These are phyloP conservation scores for Grammomys dolichurus DNA, from an alignment of 2,113 vertebrate species.

Conservation along the genomic window DNA sequence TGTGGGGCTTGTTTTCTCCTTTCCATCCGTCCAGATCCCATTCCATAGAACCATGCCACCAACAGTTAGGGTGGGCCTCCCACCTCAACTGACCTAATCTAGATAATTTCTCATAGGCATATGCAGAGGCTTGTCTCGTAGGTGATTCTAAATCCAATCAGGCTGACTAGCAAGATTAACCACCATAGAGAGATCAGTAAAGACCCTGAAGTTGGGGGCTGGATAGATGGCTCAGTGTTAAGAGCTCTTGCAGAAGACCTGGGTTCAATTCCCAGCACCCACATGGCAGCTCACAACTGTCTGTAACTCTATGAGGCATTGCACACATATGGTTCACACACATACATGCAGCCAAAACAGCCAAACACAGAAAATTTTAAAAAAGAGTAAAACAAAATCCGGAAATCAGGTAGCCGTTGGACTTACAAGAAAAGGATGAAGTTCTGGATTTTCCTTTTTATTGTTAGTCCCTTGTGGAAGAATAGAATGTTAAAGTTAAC, in stretches of 20 bases:
- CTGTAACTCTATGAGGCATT: not conserved
- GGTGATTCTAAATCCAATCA: too few relatives aligned
- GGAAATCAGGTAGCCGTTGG: slow-evolving; percentile 2
- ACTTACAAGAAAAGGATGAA: slow-evolving; percentile 45
- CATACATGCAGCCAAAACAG: not conserved
- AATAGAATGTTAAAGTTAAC: slow-evolving; percentile 4
- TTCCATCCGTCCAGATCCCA: not conserved
- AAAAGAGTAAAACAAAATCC: not conserved
- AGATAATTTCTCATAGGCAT: not conserved
- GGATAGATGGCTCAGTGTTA: not conserved
- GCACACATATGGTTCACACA: not conserved
- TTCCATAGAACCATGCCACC: not conserved
- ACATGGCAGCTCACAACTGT: not conserved
- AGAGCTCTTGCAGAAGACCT: not conserved
- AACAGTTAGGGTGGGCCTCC: not conserved
- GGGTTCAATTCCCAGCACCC: not conserved
- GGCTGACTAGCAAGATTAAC: not conserved
- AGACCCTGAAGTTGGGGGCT: not conserved
- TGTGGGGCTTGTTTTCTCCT: not conserved
- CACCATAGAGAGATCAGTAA: not conserved
- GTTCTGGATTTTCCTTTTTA: not conserved
- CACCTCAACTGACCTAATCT: not conserved
- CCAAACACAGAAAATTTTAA: not conserved
- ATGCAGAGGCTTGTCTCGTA: not conserved
- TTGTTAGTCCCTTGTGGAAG: not conserved